Base-by-base conservation (phyloP, 2,797 vertebrate genomes). In the Notolabrus celidotus region DNA sequence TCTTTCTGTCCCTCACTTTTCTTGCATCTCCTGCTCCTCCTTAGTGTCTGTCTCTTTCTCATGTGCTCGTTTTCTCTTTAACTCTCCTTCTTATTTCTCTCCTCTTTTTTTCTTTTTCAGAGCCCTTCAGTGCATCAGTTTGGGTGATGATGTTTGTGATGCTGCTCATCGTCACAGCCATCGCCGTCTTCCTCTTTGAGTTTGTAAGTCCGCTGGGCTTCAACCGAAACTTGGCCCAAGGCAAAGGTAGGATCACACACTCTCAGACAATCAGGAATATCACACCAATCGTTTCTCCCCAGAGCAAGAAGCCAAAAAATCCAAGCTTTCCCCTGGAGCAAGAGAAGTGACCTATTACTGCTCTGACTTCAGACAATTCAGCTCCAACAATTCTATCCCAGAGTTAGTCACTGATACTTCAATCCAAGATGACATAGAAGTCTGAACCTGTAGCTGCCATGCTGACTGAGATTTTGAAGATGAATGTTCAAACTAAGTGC, bases 91-190 rank as follows among this genome's bases (percentile, higher is more conserved):
- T 36, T 47, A 25, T 56, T n/a, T 66, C 45, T 33, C 17, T 12
- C 17, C 27, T 22, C 3, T 36, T 31, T 36, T 31, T 22, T 57
- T 16, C 45, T 41, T 60, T 67, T 53, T 62, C 92, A 99, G 98
- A 99, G 79, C 98, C 98, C 17, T 99, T 99, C 94, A 99, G 98
- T 79, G 97, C 98, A 52, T 98, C 97, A 0, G 98, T 99, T 74
- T 99, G 98, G 98, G 97, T 99, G 92, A 99, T 99, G 98, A 99
- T 99, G 98, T 99, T 99, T 82, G 97, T 99, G 86, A 98, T 99
- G 96, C 94, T 99, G 84, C 97, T 99, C 78, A 94, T 99, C 14
- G 97, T 99, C 74, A 99, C 98, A 0, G 98, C 97, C 88, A 95
- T 99, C 45, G 97, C 98, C 15, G 97, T 99, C 83, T 99, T 99